Evolutionary conservation across 2,113 vertebrate species (phyloP).

Genomic region (Micronycteris hirsuta): DNA sequence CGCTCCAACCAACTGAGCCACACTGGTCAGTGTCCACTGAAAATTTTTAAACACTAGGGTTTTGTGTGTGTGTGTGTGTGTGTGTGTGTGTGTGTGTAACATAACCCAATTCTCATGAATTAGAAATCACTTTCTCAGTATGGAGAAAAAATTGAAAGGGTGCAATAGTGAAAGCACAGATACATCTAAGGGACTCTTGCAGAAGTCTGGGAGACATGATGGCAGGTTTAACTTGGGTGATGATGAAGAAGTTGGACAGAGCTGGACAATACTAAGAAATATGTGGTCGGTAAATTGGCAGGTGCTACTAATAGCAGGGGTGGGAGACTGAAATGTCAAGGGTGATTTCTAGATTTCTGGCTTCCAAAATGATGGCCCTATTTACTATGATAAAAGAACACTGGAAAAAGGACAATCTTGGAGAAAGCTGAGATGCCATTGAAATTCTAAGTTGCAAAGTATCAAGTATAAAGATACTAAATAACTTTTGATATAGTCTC

Average conservation of each 20-base stretch:
- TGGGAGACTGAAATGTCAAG: background rate
- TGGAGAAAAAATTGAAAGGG: background rate
- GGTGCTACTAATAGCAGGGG: background rate
- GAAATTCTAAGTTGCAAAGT: background rate
- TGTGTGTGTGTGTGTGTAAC: background rate
- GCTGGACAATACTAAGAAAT: background rate
- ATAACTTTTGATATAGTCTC: background rate
- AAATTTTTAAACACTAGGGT: background rate
- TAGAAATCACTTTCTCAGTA: background rate
- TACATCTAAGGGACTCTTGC: background rate
- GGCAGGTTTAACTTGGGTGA: background rate
- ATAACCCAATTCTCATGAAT: background rate
- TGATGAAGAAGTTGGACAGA: background rate
- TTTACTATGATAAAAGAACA: background rate
- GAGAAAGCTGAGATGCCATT: background rate
- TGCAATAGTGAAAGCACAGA: background rate
- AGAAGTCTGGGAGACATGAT: background rate
- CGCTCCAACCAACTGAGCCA: too few species aligned
- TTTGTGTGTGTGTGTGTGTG: background rate
- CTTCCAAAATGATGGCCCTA: background rate
- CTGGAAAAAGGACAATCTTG: background rate
- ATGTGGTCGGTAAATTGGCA: background rate
- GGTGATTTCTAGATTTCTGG: background rate
- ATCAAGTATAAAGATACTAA: background rate
- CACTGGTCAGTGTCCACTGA: background rate